Evolutionary conservation across 23 tunicate genomes (phyloP), one percentile per base, ranked within the genome.

Genomic region (Halocynthia aurantium): DNA sequence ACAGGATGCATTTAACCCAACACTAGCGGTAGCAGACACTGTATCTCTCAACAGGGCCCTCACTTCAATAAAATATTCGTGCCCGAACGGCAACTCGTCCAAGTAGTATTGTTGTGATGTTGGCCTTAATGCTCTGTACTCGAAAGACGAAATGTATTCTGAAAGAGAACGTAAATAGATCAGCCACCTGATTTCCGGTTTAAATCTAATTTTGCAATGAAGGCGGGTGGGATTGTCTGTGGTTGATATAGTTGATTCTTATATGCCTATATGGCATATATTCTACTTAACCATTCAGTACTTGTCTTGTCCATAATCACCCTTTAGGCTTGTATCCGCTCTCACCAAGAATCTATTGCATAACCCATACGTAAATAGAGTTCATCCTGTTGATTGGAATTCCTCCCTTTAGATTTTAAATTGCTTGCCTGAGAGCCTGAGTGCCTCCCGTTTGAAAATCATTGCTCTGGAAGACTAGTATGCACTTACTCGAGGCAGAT

Each of bases 141-240:
- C 78, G 65, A 74, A 74, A 62, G 78, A 74, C 12, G 78, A 53
- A 53, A 74, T 52, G 31, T 74, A 74, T 17, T 74, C 78, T 74
- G 65, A 17, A 10, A 17, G 1, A 72, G 44, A 1, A 31, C 44
- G 44, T 31, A 31, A 31, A 31, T 31, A 31, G 1, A 31, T 1
- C 44, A 31, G 44, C 44, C 44, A 31, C 2, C 44, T 31, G 4
- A 31, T 31, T 31, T 31, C 44, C 1, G 44, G 4, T 31, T 31
- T 31, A 31, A 31, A 31, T 31, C 44, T 31, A 31, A 31, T 31
- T 31, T 31, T 31, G 4, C 44, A 31, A 31, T 31, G 44, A 4
- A 31, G 44, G 44, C 44, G 44, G 44, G 44, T 31, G 44, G 44
- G 4, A 31, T 31, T 31, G 44, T 31, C 44, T 31, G 44, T 31